Base-by-base conservation (phyloP, 2,888 invertebrate genomes). In the Aphidius colemani region DNA sequence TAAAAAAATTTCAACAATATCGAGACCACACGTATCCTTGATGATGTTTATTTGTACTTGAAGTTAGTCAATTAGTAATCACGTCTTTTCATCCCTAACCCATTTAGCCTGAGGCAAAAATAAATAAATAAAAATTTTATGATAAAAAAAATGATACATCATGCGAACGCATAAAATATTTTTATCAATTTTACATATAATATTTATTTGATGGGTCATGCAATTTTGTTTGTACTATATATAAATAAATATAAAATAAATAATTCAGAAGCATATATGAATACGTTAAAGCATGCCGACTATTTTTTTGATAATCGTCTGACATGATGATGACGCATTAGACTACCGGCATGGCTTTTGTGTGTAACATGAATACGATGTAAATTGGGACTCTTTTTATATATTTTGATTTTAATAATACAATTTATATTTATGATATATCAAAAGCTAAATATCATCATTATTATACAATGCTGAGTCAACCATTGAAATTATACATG, bases 61-160 rank as follows among this genome's bases (percentile, higher is more conserved):
- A 66, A 71, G 30, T 30, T 68, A 71, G 70, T 74, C 75, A 72
- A 74, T 76, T 75, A 76, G 73, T 72, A 67, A 71, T 71, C 72
- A 71, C 70, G 65, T 65, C 64, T 66, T 70, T 68, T 63, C 68
- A 50, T 68, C 61, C 68, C 62, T 58, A 43, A 13, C 55, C 11
- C 39, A 43, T 41, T 40, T 6, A 53, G 43, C 43, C 55, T 55
- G 60, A 10, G 50, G 61, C 48, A 43, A 43, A 55, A n/a, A 5
- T 41, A 11, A 6, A 40, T 9, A 40, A 7, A 7, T n/a, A n/a
- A n/a, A n/a, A n/a, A n/a, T n/a, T n/a, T n/a, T n/a, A n/a, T n/a
- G n/a, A n/a, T n/a, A 43, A n/a, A 43, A 8, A 55, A 43, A 11
- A 55, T n/a, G 10, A 53, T 49, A 51, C 30, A 30, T 30, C 30